Percentiles rank a stretch among this genome's conserved stretches.
These are phyloP conservation scores for Lophura nycthemera DNA, from an alignment of 2,113 vertebrate genomes.

Conservation along the genomic window DNA sequence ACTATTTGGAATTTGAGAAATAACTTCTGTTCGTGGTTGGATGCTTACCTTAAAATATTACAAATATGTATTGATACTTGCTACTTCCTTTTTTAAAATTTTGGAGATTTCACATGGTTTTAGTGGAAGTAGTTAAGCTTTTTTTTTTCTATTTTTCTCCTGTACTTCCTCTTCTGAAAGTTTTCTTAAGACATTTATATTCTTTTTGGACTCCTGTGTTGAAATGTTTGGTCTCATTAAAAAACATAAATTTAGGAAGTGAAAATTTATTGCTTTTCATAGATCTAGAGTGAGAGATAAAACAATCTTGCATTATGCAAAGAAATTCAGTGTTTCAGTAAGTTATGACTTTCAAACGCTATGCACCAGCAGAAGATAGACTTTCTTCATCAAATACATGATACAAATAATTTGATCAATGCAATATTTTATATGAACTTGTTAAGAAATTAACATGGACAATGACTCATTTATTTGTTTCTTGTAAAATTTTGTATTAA, in stretches of 20 bases:
- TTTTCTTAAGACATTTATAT: neutral
- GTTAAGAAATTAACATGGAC: neutral
- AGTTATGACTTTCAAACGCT: neutral
- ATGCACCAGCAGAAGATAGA: accelerated
- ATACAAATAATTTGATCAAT: neutral
- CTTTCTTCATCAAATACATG: neutral
- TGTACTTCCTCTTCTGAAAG: neutral
- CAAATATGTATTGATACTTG: neutral
- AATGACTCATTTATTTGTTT: neutral
- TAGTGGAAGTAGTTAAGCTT: neutral
- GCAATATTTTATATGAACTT: neutral
- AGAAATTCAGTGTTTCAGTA: neutral
- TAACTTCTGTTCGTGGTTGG: neutral
- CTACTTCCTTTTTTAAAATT: neutral
- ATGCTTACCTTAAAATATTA: neutral
- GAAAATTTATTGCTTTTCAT: neutral
- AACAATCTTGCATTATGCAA: neutral
- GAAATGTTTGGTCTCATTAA: neutral
- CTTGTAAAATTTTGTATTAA: neutral
- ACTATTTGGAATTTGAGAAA: neutral
- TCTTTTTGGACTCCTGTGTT: neutral
- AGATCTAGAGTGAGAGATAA: neutral
- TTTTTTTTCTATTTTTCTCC: neutral
- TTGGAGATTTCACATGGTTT: neutral
- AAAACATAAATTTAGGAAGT: neutral